Evolutionary conservation across 2,888 invertebrate species (phyloP).

Genomic region (Autographa pulchrina): DNA sequence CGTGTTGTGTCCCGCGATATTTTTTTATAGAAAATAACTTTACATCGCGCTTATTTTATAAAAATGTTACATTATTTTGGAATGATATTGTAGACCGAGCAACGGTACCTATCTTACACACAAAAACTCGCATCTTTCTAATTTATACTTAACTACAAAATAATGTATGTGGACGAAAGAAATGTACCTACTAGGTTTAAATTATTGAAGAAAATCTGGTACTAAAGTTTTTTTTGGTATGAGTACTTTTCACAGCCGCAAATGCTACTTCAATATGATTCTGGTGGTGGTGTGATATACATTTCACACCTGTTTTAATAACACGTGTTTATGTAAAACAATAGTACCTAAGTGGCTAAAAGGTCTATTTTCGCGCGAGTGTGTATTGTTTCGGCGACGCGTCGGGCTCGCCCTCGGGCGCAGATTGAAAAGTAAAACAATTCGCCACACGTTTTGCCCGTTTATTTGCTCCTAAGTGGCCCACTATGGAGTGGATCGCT

Average conservation of each 20-base stretch:
- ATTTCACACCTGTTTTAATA: background rate
- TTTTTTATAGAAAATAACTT: constrained; percentile 11
- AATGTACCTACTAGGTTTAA: too few relatives aligned
- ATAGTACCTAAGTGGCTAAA: constrained; percentile 10
- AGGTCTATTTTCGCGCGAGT: constrained; percentile 23
- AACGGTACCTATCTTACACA: too few relatives aligned
- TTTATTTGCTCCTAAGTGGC: constrained; percentile 58
- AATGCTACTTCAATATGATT: background rate
- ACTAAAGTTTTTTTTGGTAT: too few relatives aligned
- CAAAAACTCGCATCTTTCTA: too few relatives aligned
- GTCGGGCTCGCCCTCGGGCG: constrained; percentile 6
- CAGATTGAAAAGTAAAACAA: constrained; percentile 68
- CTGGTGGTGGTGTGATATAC: background rate
- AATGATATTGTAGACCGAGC: too few relatives aligned
- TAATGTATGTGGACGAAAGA: too few relatives aligned
- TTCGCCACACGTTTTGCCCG: constrained; percentile 59
- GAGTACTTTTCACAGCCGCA: background rate
- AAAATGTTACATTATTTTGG: too few relatives aligned
- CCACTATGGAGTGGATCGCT: constrained; percentile 39
- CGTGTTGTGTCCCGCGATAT: constrained; percentile 5
- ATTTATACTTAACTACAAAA: too few relatives aligned
- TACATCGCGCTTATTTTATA: background rate
- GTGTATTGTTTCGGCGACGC: constrained; percentile 21
- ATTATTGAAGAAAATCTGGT: too few relatives aligned
- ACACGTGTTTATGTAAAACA: background rate